These are phyloP conservation scores for Characodon lateralis DNA, from an alignment of 2,797 vertebrate species.

Conservation along the genomic window DNA sequence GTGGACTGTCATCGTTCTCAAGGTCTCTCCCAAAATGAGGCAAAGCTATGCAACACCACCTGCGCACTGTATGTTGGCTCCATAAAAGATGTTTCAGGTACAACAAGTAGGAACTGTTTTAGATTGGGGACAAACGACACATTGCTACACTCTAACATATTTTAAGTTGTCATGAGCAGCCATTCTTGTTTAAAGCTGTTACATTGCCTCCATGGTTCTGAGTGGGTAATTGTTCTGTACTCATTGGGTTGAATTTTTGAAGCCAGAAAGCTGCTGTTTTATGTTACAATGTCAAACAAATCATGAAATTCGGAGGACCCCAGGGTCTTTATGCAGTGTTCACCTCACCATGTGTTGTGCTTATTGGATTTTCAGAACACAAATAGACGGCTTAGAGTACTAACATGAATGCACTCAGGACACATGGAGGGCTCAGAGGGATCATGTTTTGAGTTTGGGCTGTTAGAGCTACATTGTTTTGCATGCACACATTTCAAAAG, in stretches of 20 bases:
- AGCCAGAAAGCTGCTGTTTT: neutral
- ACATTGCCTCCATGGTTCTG: neutral
- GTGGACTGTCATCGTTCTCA: conserved; percentile 86
- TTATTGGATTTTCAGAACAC: neutral
- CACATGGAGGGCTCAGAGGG: neutral
- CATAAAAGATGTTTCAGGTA: conserved; percentile 85
- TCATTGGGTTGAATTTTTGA: neutral
- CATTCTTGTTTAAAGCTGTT: no score
- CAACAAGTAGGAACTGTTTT: neutral
- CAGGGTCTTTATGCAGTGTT: neutral
- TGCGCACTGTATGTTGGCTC: conserved; percentile 83
- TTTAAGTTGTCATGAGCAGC: neutral
- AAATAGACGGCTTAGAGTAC: neutral
- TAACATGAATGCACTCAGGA: neutral
- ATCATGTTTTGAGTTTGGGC: neutral
- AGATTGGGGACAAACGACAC: neutral
- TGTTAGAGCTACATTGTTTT: conserved; percentile 5
- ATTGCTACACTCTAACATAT: neutral
- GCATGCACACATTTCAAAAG: conserved; percentile 4
- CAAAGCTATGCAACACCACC: conserved; percentile 84
- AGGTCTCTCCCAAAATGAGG: conserved; percentile 75
- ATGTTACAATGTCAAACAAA: neutral
- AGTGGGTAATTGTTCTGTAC: neutral
- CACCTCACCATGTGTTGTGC: neutral
- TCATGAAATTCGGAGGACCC: neutral